These are phyloP conservation scores for Melangyna quadrimaculata DNA, from an alignment of 2,888 invertebrate species.

Conservation along the genomic window DNA sequence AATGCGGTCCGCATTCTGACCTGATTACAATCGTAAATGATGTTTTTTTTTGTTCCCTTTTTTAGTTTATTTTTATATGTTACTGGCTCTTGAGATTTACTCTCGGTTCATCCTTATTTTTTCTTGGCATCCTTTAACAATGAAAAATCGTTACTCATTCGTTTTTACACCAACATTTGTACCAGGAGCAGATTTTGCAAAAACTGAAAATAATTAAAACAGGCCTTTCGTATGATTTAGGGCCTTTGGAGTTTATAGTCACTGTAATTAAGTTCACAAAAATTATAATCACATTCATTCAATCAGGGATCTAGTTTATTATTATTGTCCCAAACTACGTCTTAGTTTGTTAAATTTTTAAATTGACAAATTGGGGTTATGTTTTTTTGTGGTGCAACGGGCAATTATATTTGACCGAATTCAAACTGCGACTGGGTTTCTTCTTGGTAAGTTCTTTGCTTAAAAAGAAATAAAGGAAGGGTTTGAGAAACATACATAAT, in stretches of 20 bases:
- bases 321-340: too few species aligned
- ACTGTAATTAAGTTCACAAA: not conserved
- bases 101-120: not conserved
- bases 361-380: too few species aligned
- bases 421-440: too few species aligned
- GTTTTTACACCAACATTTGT: slow-evolving; percentile 25
- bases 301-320: too few species aligned
- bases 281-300: too few species aligned
- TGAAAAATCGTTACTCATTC: slow-evolving; percentile 64
- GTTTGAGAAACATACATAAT: too few species aligned
- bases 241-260: not conserved
- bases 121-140: slow-evolving; percentile 51
- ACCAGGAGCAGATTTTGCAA: not conserved
- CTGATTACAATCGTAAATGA: slow-evolving; percentile 62
- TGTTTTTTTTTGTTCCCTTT: slow-evolving; percentile 9
- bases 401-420: too few species aligned
- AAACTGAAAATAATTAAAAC: not conserved
- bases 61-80: not conserved
- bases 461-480: too few species aligned
- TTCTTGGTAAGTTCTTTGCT: too few species aligned
- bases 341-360: too few species aligned
- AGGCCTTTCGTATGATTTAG: not conserved
- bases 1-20: slow-evolving; percentile 65
- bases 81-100: not conserved
- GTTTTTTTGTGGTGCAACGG: too few species aligned